Evolutionary conservation across 2,797 vertebrate species (phyloP).

Genomic region (Glyptemys insculpta): DNA sequence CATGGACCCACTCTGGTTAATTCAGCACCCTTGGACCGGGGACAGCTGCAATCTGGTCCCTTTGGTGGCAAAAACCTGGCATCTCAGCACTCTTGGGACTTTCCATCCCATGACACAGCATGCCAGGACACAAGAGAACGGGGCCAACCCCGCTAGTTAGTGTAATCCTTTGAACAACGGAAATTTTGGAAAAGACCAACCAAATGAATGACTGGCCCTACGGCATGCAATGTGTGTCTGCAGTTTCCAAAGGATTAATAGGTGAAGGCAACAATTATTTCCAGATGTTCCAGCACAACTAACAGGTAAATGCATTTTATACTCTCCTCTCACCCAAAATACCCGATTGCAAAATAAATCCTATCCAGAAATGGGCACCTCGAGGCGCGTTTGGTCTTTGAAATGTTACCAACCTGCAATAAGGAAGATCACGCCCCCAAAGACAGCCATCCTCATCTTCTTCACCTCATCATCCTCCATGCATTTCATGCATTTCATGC

Average conservation of each 20-base stretch:
- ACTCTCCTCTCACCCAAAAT: background rate
- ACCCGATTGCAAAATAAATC: background rate
- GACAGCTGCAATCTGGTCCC: background rate
- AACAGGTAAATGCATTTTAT: background rate
- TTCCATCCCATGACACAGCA: background rate
- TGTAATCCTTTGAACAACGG: background rate
- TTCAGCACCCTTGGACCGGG: background rate
- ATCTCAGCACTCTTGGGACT: background rate
- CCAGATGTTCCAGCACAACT: background rate
- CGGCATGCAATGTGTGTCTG: background rate
- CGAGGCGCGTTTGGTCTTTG: background rate
- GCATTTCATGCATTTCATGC: constrained; percentile 95
- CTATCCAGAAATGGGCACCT: background rate
- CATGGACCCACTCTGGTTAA: background rate
- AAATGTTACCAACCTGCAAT: constrained; percentile 83
- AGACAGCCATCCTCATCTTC: constrained; percentile 86
- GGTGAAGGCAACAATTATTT: background rate
- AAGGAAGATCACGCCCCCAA: constrained; percentile 88
- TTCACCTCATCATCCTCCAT: constrained; percentile 84
- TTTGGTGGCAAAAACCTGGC: background rate
- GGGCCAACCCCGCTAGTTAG: background rate
- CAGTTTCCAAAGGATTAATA: background rate
- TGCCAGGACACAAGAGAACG: background rate
- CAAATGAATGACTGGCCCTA: background rate
- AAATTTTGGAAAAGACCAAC: background rate